Base-by-base conservation (phyloP, 2,888 invertebrate species). In the Brassicogethes aeneus region DNA sequence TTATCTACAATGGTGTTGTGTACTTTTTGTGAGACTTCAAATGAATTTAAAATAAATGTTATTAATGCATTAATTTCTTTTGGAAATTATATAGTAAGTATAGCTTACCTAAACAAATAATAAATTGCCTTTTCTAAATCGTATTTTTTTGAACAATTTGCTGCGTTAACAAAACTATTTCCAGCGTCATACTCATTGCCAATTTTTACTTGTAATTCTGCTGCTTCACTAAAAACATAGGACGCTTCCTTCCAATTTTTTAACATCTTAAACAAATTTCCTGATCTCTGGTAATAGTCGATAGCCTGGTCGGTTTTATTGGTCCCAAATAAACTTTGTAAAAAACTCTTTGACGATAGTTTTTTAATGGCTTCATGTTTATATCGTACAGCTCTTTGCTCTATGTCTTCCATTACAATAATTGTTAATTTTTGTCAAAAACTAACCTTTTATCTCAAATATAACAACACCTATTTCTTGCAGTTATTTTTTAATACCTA, bases 201-300 rank as follows among this genome's bases (percentile, higher is more conserved):
- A 44, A 84, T 80, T 61, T 90, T 85, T 7, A 76, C 69, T 61
- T 94, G 88, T 33, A 96, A 72, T 40, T 82, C 81, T 0, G 93
- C 95, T 1, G 94, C 90, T 59, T 83, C 82, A 54, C 84, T 84
- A 70, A 96, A 97, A 3, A 94, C 90, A 55, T 85, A 80, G 0
- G 94, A 96, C 0, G 95, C 96, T 50, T 84, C 84, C 17, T 80
- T 76, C 97, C 97, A 97, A 62, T 94, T 92, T 70, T 96, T 96
- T 8, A 88, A 83, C 89, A 96, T 94, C 75, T 97, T 99, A 70
- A 92, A 96, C 63, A 90, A 78, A 68, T 97, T 97, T 3, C 89
- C 97, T 16, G 95, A 96, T 52, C 91, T 77, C 49, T 90, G 85
- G 68, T 91, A 95, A 66, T 90, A 84, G 67, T 94, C 94, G 42